Conservation (phyloP, 2,113 vertebrate genomes). For the Cheilinus undulatus region DNA sequence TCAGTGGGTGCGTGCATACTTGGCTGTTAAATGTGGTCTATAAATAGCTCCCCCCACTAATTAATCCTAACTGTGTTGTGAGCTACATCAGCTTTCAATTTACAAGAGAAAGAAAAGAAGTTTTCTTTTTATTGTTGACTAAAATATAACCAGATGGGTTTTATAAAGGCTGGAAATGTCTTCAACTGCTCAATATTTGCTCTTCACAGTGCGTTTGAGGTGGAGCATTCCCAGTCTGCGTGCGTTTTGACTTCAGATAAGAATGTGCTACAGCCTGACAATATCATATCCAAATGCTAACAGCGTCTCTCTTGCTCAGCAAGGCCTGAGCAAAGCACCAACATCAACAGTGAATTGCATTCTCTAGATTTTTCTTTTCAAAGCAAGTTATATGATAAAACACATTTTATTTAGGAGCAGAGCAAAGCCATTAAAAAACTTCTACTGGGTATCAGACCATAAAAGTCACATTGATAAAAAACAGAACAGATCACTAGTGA, state of each 20-base stretch:
- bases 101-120: background rate
- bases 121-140: too few relatives aligned
- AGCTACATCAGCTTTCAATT: background rate
- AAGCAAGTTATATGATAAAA: too few relatives aligned
- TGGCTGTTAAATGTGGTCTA: background rate
- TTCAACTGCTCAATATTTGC: slow-evolving; percentile 43
- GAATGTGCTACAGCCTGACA: slow-evolving; percentile 1
- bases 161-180: background rate
- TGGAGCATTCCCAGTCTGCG: slow-evolving; percentile 16
- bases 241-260: slow-evolving; percentile 42
- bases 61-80: slow-evolving; percentile 17
- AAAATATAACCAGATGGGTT: background rate
- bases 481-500: too few relatives aligned
- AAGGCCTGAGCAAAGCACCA: too few relatives aligned
- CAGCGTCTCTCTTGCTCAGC: too few relatives aligned
- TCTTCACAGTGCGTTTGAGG: slow-evolving; percentile 2
- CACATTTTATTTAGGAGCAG: too few relatives aligned
- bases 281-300: too few relatives aligned
- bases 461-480: too few relatives aligned
- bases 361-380: too few relatives aligned
- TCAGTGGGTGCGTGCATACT: background rate
- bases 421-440: too few relatives aligned
- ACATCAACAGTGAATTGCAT: too few relatives aligned
- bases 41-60: slow-evolving; percentile 19
- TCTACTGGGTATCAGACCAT: too few relatives aligned